A percentile compares a stretch with the other conserved stretches of the same genome.
These are phyloP conservation scores for Cryptus viduatorius DNA, from an alignment of 2,888 invertebrate species.

Conservation along the genomic window DNA sequence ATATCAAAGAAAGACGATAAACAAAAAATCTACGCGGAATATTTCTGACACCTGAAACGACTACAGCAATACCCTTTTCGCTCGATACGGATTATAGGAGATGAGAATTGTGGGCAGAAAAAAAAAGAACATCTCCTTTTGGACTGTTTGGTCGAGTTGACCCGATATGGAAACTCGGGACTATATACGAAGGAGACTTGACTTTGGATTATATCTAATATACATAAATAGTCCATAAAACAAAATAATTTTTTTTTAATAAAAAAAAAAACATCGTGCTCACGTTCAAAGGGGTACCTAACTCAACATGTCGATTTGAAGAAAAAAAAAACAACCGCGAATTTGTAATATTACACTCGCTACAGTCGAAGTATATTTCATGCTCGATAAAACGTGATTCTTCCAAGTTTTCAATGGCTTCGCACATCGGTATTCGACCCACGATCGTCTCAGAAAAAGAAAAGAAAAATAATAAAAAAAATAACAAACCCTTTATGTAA, in stretches of 20 bases:
- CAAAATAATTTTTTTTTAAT: background rate
- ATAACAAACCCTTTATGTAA: background rate
- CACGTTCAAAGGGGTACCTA: slow-evolving; percentile 66
- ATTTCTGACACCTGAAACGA: slow-evolving; percentile 81
- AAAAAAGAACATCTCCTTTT: slow-evolving; percentile 52
- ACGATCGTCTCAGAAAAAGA: slow-evolving; percentile 5
- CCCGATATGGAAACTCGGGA: slow-evolving; percentile 43
- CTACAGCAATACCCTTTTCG: slow-evolving; percentile 81
- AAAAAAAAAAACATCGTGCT: slow-evolving; percentile 59
- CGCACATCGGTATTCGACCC: background rate
- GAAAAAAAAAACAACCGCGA: slow-evolving; percentile 14
- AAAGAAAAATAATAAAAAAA: slow-evolving; percentile 7
- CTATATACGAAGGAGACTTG: slow-evolving; percentile 50
- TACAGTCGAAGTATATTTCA: slow-evolving; percentile 1
- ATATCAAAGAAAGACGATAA: slow-evolving; percentile 58
- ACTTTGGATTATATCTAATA: slow-evolving; percentile 51
- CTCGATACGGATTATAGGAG: slow-evolving; percentile 79
- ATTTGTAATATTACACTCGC: slow-evolving; percentile 21
- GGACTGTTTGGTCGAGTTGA: slow-evolving; percentile 47
- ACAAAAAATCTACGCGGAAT: slow-evolving; percentile 47
- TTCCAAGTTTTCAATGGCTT: slow-evolving; percentile 15
- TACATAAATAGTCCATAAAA: slow-evolving; percentile 46
- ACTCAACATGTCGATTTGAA: slow-evolving; percentile 67
- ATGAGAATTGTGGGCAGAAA: slow-evolving; percentile 40
- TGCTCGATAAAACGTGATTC: slow-evolving; percentile 8